Evolutionary conservation across 2,797 vertebrate genomes (phyloP), one percentile per base, ranked within the genome.

Genomic region (Trachurus trachurus): DNA sequence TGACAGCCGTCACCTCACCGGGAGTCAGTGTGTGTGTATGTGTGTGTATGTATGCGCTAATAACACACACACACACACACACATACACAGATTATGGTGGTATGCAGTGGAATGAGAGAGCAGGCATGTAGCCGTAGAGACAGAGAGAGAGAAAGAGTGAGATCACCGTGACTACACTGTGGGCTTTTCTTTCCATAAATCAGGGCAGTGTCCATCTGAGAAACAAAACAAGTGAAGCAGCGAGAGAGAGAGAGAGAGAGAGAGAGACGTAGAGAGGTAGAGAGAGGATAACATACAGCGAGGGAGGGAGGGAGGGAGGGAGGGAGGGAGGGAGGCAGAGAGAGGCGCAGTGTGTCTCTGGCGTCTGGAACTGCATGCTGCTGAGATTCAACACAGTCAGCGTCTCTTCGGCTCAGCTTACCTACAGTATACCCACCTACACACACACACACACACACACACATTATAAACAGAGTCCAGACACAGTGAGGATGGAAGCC

Each of bases 361-460:
- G 94, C 93, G 94, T 95, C 94, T 94, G 84, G 88, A 90, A 89
- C 89, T 92, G 88, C 93, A n/a, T 90, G 70, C 88, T 92, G 91
- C 92, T 92, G 92, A 92, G 94, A 95, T 94, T 95, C 91, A 87
- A 92, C 94, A 92, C 84, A 93, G 95, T 95, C 95, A 95, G 94
- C 95, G 94, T 95, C 95, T 95, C 93, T 89, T 80, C 81, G 83
- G 93, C 92, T 95, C 94, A 89, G 90, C 82, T 95, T 95, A 95
- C 94, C 89, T 91, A 92, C 90, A 91, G 87, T 82, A 83, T 17
- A 84, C 82, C 19, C 81, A 70, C 82, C 15, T 39, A 81, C 86
- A 65, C 79, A 76, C 89, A 78, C 80, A 69, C 84, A 65, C 76
- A 66, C 47, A 69, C 40, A 62, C 67, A 75, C 50, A 49, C 71